Percentiles rank a stretch among this genome's conserved stretches.
phyloP scores from a whole-genome alignment of 2,113 vertebrate genomes.

The Progne subis region DNA sequence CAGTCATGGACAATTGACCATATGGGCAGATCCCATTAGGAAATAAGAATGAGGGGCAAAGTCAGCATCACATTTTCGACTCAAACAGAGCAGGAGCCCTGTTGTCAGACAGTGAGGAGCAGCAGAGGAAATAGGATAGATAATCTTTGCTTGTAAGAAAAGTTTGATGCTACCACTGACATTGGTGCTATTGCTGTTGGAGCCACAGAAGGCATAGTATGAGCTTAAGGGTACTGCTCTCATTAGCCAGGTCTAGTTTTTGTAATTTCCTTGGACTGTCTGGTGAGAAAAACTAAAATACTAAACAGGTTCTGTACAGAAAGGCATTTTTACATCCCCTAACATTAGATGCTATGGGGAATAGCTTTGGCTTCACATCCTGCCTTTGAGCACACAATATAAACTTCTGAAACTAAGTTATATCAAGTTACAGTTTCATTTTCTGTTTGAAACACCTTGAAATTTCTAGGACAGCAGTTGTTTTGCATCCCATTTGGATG shows the following conservation, averaged over 20 bases:
- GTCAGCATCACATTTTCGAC: neutral
- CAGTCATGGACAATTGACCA: constrained; percentile 3
- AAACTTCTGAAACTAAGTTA: neutral
- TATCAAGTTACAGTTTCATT: constrained; percentile 26
- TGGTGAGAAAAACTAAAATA: neutral
- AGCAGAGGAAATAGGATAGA: neutral
- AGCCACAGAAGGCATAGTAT: neutral
- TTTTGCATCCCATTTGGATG: neutral
- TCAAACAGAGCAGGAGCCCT: neutral
- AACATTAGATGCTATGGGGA: neutral
- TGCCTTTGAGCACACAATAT: neutral
- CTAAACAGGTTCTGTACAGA: neutral
- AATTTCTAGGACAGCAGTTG: neutral
- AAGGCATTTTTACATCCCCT: neutral
- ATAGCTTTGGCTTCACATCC: neutral
- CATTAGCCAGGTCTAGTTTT: neutral
- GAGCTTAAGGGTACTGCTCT: neutral
- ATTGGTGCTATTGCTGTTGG: neutral
- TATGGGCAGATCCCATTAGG: neutral
- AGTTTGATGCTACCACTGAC: neutral
- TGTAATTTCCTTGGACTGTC: neutral
- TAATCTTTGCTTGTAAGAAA: neutral
- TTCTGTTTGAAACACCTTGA: constrained; percentile 6
- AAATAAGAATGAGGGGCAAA: neutral
- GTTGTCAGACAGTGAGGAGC: neutral